Evolutionary conservation across 2,797 vertebrate species (phyloP).

Genomic region (Platyrinchus mystaceus): DNA sequence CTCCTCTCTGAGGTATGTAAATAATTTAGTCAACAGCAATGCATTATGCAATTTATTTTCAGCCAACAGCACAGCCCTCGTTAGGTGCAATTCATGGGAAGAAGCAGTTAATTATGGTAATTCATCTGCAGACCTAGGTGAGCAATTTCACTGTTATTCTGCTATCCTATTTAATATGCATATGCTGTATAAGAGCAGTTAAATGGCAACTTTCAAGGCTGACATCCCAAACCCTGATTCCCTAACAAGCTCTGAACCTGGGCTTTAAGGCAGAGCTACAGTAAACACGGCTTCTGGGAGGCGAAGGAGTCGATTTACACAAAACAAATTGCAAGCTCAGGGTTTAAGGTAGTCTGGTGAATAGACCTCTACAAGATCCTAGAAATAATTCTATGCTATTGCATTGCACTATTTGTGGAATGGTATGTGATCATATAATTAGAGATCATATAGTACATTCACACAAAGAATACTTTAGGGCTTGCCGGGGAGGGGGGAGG

Average conservation of each 20-base stretch:
- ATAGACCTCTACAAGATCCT: conserved; percentile 31
- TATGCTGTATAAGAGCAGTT: conserved; percentile 10
- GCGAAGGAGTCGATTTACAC: conserved; percentile 6
- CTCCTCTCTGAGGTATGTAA: conserved; percentile 44
- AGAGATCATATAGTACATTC: conserved; percentile 44
- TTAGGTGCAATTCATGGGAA: conserved; percentile 63
- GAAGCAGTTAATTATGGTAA: conserved; percentile 65
- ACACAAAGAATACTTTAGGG: conserved; percentile 38
- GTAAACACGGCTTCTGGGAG: conserved; percentile 22
- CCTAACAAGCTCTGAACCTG: neutral
- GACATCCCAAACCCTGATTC: conserved; percentile 14
- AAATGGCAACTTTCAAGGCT: conserved; percentile 53
- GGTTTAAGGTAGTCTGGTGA: conserved; percentile 43
- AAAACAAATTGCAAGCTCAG: conserved; percentile 12
- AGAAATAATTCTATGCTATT: conserved; percentile 65
- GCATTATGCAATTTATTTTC: conserved; percentile 68
- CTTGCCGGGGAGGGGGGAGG: neutral
- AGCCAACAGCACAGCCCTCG: conserved; percentile 53
- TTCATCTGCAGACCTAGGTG: conserved; percentile 63
- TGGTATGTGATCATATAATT: conserved; percentile 63
- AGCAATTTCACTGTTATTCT: conserved; percentile 53
- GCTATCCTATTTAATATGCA: conserved; percentile 45
- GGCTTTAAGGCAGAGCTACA: neutral
- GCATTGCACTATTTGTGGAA: conserved; percentile 49
- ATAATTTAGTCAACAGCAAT: conserved; percentile 64